Evolutionary conservation across 30 jellyfish, hydroid and myxozoan species (phyloP).

Genomic region (Aurelia coerulea): DNA sequence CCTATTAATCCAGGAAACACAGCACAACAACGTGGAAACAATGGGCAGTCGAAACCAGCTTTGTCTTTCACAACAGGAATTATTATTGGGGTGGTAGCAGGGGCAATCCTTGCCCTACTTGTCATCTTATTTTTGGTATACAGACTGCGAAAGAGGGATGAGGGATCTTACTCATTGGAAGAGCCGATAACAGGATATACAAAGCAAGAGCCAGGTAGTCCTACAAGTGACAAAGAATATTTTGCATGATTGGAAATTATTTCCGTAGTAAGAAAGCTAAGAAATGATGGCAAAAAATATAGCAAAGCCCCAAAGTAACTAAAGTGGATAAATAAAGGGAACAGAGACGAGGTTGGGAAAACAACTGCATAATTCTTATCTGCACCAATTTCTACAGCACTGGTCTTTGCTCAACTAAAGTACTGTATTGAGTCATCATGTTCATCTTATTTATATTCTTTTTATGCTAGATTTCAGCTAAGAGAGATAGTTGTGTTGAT

Average conservation of each 20-base stretch:
- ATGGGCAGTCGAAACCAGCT: slow-evolving; percentile 2
- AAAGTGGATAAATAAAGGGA: no score
- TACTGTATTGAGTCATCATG: not conserved
- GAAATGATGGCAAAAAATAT: no score
- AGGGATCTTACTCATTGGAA: slow-evolving; percentile 88
- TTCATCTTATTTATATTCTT: not conserved
- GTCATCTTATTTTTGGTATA: slow-evolving; percentile 80
- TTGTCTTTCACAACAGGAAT: slow-evolving; percentile 83
- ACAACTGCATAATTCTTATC: no score
- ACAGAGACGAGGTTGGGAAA: no score
- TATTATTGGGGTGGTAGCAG: slow-evolving; percentile 92
- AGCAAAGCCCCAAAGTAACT: no score
- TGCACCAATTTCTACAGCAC: no score
- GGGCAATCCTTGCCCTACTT: slow-evolving; percentile 86
- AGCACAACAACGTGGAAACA: slow-evolving; percentile 11
- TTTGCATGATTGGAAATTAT: slow-evolving; percentile 26
- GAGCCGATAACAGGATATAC: slow-evolving; percentile 70
- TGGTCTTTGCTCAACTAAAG: no score
- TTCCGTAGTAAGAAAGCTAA: no score
- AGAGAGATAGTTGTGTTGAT: not conserved
- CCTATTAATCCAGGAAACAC: not conserved
- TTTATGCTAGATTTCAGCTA: not conserved
- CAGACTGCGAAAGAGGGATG: slow-evolving; percentile 91
- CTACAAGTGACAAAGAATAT: slow-evolving; percentile 66
- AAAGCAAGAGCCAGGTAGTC: slow-evolving; percentile 74